Evolutionary conservation across 2,888 invertebrate species (phyloP).

Genomic region (Sacculina carcini): DNA sequence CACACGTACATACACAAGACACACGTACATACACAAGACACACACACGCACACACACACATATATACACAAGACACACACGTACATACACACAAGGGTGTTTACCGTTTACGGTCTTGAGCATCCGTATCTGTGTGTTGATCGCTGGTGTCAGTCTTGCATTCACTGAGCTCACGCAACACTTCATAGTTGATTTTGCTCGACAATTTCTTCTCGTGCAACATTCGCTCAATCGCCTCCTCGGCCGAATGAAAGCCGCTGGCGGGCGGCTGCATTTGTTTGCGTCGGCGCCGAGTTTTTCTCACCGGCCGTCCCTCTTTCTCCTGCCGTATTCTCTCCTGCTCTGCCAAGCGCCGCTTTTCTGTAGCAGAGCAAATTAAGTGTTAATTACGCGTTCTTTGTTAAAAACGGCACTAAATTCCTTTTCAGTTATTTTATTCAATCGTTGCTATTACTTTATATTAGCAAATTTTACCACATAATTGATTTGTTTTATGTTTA

Average conservation of each 20-base stretch:
- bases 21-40: too few relatives aligned
- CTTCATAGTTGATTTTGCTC: slow-evolving; percentile 91
- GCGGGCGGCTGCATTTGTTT: slow-evolving; percentile 16
- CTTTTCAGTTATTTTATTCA: background rate
- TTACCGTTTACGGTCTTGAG: background rate
- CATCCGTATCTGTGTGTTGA: background rate
- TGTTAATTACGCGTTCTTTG: background rate
- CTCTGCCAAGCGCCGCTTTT: slow-evolving; percentile 50
- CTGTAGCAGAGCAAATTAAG: slow-evolving; percentile 22
- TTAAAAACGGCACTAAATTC: too few relatives aligned
- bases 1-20: too few relatives aligned
- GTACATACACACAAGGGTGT: background rate
- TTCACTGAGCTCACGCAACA: slow-evolving; percentile 47
- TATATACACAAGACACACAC: too few relatives aligned
- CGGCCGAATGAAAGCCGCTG: slow-evolving; percentile 26
- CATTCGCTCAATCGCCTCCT: slow-evolving; percentile 89
- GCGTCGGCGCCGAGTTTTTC: slow-evolving; percentile 34
- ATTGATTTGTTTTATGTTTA: too few relatives aligned
- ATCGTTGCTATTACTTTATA: background rate
- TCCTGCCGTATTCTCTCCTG: slow-evolving; percentile 65
- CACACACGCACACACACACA: too few relatives aligned
- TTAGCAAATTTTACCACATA: too few relatives aligned
- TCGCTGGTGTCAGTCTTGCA: slow-evolving; percentile 4
- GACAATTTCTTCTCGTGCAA: slow-evolving; percentile 85
- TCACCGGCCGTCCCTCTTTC: slow-evolving; percentile 53